phyloP scores from a whole-genome alignment of 2,888 invertebrate genomes.

The Diaperis boleti region DNA sequence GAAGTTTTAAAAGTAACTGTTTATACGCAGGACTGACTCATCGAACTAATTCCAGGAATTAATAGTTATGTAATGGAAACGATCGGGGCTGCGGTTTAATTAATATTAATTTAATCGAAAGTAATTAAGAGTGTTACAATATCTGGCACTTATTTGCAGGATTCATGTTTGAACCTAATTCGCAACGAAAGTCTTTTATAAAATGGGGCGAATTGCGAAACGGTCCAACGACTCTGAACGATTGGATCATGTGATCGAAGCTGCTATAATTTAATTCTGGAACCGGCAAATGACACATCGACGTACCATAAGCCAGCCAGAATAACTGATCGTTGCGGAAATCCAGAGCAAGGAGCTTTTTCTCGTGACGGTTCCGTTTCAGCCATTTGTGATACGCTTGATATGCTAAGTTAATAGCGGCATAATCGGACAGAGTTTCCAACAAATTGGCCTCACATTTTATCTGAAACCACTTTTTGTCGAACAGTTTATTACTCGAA shows the following conservation, averaged over 20 bases:
- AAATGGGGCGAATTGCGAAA: constrained; percentile 55
- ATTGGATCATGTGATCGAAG: constrained; percentile 40
- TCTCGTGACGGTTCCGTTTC: constrained; percentile 67
- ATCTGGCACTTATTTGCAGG: constrained; percentile 52
- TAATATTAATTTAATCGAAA: constrained; percentile 30
- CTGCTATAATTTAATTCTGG: constrained; percentile 8
- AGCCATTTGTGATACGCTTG: constrained; percentile 81
- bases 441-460: constrained; percentile 13
- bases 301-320: constrained; percentile 56
- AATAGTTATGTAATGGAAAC: constrained; percentile 23
- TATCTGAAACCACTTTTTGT: constrained; percentile 1
- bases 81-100: constrained; percentile 23
- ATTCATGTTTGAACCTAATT: constrained; percentile 54
- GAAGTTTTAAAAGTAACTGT: constrained; percentile 20
- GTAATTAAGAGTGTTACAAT: constrained; percentile 24
- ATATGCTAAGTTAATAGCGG: constrained; percentile 88
- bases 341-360: constrained; percentile 75
- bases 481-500: background rate
- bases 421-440: constrained; percentile 92
- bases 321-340: constrained; percentile 71
- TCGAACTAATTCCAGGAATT: constrained; percentile 34
- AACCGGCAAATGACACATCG: constrained; percentile 38
- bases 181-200: constrained; percentile 54
- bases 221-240: constrained; percentile 51
- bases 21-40: constrained; percentile 34